Base-by-base conservation (phyloP, 2,113 vertebrate genomes). In the Malurus elegans region DNA sequence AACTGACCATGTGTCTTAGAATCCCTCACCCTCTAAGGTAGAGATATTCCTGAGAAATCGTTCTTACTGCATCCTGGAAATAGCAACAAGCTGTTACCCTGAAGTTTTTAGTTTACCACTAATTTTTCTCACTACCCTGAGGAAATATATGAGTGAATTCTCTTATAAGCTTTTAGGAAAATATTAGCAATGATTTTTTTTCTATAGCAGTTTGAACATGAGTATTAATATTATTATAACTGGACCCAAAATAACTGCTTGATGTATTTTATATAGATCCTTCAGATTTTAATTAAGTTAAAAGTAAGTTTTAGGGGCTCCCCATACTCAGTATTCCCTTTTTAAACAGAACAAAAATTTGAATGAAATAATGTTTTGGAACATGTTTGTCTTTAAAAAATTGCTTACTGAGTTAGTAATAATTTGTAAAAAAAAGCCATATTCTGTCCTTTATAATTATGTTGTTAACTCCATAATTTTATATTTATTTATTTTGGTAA, bases 321-420 rank as follows among this genome's bases (percentile, higher is more conserved):
- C 4, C 4, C 24, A 40, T 32, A 17, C 1, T 11, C 1, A 10
- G 3, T 10, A n/a, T 76, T 80, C 2, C 3, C 6, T 67, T 72
- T 50, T 45, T 45, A 24, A 31, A 57, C 14, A 34, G 32, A 60
- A 65, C 0, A 3, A 65, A 42, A 32, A 38, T 38, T 54, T 32
- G 4, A 71, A 71, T 31, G 2, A 45, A 44, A 4, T 40, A 60
- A 60, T 54, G 14, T 18, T 74, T 82, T 56, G 28, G 62, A 73
- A 65, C 87, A 1, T 8, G 12, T 28, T 79, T 83, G 8, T 51
- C 80, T 79, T 23, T 65, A 31, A 80, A 75, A 14, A 10, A 66
- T 60, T 79, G 4, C 2, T 54, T 31, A 14, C 44, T 40, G 29
- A 21, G 4, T 6, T 71, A 4, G 23, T 31, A 38, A 53, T 45